A percentile compares a stretch with the other conserved stretches of the same genome.
These are phyloP conservation scores for Australoheros facetus DNA, from an alignment of 2,797 vertebrate species.

Conservation along the genomic window DNA sequence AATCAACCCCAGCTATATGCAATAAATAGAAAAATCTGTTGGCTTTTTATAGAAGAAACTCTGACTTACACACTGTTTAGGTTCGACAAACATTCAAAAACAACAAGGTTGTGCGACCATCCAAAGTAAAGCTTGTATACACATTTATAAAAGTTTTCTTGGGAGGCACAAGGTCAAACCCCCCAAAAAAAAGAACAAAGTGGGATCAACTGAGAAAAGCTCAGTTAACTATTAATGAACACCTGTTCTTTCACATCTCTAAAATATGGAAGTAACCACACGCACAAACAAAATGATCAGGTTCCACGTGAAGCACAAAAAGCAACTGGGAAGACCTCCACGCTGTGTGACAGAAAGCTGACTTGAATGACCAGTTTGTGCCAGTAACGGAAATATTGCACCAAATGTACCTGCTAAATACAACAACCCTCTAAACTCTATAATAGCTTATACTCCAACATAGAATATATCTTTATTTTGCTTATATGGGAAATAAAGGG, in stretches of 20 bases:
- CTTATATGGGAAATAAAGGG: slow-evolving; percentile 71
- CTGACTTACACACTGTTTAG: slow-evolving; percentile 46
- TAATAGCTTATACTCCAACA: slow-evolving; percentile 74
- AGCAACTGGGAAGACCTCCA: slow-evolving; percentile 55
- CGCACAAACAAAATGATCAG: slow-evolving; percentile 30
- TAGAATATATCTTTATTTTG: slow-evolving; percentile 81
- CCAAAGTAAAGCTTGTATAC: slow-evolving; percentile 75
- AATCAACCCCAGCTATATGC: slow-evolving; percentile 48
- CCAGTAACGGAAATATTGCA: slow-evolving; percentile 83
- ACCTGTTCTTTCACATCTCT: not conserved
- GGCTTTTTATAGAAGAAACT: slow-evolving; percentile 63
- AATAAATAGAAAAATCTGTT: slow-evolving; percentile 79
- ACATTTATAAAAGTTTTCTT: slow-evolving; percentile 71
- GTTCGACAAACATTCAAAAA: slow-evolving; percentile 64
- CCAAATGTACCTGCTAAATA: slow-evolving; percentile 80
- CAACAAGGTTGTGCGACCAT: slow-evolving; percentile 68
- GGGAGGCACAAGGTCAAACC: slow-evolving; percentile 72
- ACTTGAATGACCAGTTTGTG: slow-evolving; percentile 56
- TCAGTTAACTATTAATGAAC: slow-evolving; percentile 29
- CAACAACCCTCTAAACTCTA: slow-evolving; percentile 65
- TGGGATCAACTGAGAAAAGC: slow-evolving; percentile 45
- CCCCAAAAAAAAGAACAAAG: slow-evolving; percentile 31
- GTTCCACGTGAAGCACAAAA: slow-evolving; percentile 63
- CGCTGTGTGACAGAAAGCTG: slow-evolving; percentile 59
- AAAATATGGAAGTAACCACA: slow-evolving; percentile 71